Percentiles rank a stretch among this genome's conserved stretches.
These are phyloP conservation scores for Odontophorus gujanensis DNA, from an alignment of 2,113 vertebrate species.

Conservation along the genomic window DNA sequence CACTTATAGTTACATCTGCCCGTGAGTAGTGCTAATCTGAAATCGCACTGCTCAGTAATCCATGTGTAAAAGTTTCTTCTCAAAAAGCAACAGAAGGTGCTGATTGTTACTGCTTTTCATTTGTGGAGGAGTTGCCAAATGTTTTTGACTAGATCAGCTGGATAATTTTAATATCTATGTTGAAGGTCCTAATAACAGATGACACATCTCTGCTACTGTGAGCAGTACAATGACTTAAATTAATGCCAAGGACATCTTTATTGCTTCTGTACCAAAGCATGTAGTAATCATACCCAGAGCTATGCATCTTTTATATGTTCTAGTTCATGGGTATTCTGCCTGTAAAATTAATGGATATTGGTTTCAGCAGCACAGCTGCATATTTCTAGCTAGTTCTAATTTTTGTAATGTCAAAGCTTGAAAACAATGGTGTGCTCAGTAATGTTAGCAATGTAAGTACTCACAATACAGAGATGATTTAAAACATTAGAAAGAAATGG, in stretches of 20 bases:
- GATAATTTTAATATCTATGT: not conserved
- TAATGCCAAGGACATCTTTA: not conserved
- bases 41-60: not conserved
- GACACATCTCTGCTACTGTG: not conserved
- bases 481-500: not conserved
- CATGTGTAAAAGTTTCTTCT: not conserved
- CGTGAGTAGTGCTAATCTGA: not conserved
- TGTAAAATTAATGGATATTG: not conserved
- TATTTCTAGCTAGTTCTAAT: not conserved
- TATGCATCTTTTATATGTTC: slow-evolving; percentile 4
- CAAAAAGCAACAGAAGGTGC: not conserved
- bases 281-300: not conserved
- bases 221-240: not conserved
- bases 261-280: not conserved
- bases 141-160: not conserved
- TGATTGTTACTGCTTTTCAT: not conserved
- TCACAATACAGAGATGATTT: not conserved
- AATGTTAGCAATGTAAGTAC: not conserved
- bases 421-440: not conserved
- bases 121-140: not conserved
- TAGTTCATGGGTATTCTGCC: slow-evolving; percentile 17
- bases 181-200: slow-evolving; percentile 4
- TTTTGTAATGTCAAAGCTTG: not conserved
- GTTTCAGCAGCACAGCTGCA: not conserved
- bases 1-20: not conserved